These are phyloP conservation scores for Leptopilina drosophilae DNA, from an alignment of 2,888 invertebrate species.

Conservation along the genomic window DNA sequence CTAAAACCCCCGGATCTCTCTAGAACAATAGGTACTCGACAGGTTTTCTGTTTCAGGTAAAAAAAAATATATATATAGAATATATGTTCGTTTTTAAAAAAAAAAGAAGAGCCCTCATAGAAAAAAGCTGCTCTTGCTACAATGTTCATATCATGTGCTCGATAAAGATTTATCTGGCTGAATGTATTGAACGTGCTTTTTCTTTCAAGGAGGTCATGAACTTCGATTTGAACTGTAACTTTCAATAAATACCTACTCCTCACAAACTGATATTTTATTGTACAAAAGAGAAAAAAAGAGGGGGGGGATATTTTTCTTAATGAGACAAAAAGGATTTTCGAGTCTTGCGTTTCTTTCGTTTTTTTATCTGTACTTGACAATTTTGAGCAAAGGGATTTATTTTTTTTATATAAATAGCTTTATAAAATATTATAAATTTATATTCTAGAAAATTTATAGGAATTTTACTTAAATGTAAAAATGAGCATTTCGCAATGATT, in stretches of 20 bases:
- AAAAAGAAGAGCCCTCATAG: constrained; percentile 1
- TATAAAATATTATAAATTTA: no score
- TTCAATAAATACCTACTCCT: neutral
- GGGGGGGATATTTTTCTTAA: no score
- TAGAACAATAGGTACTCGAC: constrained; percentile 38
- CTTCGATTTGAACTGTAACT: constrained; percentile 19
- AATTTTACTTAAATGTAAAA: no score
- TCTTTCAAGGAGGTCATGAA: constrained; percentile 32
- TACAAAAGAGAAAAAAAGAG: no score
- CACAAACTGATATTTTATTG: neutral
- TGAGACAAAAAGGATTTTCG: no score
- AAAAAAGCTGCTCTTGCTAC: constrained; percentile 27
- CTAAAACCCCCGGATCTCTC: constrained; percentile 31
- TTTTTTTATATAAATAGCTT: no score
- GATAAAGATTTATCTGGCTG: constrained; percentile 28
- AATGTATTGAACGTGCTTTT: constrained; percentile 27
- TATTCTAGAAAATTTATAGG: no score
- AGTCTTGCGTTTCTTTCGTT: no score
- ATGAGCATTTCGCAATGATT: no score
- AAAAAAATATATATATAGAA: constrained; percentile 13
- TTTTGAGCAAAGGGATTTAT: no score
- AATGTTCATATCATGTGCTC: constrained; percentile 31
- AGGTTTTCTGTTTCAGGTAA: constrained; percentile 31
- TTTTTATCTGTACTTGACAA: no score
- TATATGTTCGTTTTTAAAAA: neutral